Base-by-base conservation (phyloP, 2,888 invertebrate species). In the Caenorhabditis sp. region DNA sequence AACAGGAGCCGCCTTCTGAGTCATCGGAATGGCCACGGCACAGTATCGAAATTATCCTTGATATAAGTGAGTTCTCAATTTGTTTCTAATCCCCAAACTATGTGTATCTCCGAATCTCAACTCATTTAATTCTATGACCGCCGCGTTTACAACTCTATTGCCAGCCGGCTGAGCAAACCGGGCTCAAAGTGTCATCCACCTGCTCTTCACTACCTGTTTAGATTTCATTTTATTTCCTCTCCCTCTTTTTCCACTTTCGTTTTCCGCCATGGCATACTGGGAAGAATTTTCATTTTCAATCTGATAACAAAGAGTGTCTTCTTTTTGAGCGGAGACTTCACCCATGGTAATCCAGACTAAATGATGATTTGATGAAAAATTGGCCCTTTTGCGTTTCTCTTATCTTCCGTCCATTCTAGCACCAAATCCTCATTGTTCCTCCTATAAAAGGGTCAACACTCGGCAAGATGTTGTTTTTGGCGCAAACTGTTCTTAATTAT, bases 331-430 rank as follows among this genome's bases (percentile, higher is more conserved):
- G 24, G 32, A 37, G 47, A 11, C 37, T 44, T 28, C n/a, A 0
- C n/a, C 18, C 61, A 22, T 26, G 6, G 18, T 47, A 47, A 47
- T 62, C 32, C 47, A 18, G 4, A 26, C 24, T 37, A 55, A 71
- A 62, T 62, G 71, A 44, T 71, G 71, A 71, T 71, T 62, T 40
- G 62, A 71, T 71, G 71, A 71, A 28, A 62, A 62, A 71, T 71
- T 18, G 60, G 6, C 13, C 22, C 8, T 20, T 13, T 56, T 28
- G 8, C 22, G 6, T 40, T 40, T 40, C 40, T 13, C 6, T 6
- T 40, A 5, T 40, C 5, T 22, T 22, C 13, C 40, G 2, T 13
- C 40, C 40, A 2, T 65, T 28, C 8, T 65, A n/a, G 6, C 13
- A 11, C n/a, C 37, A 8, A 26, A 24, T 11, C 13, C 51, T 18